Base-by-base conservation (phyloP, 2,797 vertebrate species). In the Numenius phaeopus region DNA sequence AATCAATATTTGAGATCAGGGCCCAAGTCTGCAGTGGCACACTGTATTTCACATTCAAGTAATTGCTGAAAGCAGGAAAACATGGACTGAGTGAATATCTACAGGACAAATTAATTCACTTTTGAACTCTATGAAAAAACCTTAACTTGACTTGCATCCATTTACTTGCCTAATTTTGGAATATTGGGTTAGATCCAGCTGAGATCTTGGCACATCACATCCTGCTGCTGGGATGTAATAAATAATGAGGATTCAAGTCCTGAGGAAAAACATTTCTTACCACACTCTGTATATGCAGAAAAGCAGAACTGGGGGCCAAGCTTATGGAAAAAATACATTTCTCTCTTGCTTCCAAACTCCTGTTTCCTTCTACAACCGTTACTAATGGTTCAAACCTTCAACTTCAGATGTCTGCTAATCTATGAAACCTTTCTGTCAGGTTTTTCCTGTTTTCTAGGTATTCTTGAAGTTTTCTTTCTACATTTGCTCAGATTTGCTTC, bases 121-220 rank as follows among this genome's bases (percentile, higher is more conserved):
- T 84, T 54, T 87, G 81, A 92, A 82, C 55, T 70, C 47, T 32
- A 3, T 71, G 50, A 94, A 90, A 55, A 92, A 77, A 22, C 2
- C 52, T 62, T 55, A 79, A 72, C 58, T 93, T 94, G 77, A 77
- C 75, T 90, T 90, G 37, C n/a, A 89, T 89, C 39, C 87, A 92
- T 83, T 89, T 73, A 46, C 67, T 94, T 89, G 75, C 92, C 75
- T 92, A 73, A 95, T 90, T 92, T 87, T 83, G 44, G 50, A 82
- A 67, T 78, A 73, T 16, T 85, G 82, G 78, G 52, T 27, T 37
- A 85, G 86, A 85, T 80, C 67, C 87, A 90, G 34, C n/a, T 55
- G 78, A 90, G 62, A 67, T 80, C 89, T 95, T 93, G 83, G 87
- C 79, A 73, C 40, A 71, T 58, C 64, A 5, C 50, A 52, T 87